A percentile compares a stretch with the other conserved stretches of the same genome.
These are phyloP conservation scores for Caradrina clavipalpis DNA, from an alignment of 2,888 invertebrate genomes.

Conservation along the genomic window DNA sequence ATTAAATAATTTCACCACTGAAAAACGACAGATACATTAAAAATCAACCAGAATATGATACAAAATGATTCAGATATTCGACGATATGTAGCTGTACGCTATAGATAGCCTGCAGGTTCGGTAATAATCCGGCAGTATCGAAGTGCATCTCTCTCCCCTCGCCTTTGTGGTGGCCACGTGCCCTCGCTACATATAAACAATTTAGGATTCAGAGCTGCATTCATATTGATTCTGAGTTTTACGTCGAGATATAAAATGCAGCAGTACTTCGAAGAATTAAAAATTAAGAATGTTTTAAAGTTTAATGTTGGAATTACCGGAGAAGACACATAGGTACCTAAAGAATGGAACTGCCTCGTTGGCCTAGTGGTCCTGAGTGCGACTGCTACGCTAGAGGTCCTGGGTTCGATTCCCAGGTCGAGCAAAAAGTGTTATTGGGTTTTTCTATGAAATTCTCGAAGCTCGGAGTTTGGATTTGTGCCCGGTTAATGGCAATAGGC, in stretches of 20 bases:
- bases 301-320: neutral
- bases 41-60: too few relatives aligned
- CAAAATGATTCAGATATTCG: neutral
- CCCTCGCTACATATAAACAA: conserved; percentile 56
- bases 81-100: neutral
- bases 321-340: neutral
- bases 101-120: conserved; percentile 18
- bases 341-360: too few relatives aligned
- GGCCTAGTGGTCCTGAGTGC: too few relatives aligned
- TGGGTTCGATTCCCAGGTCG: too few relatives aligned
- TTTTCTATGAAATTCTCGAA: too few relatives aligned
- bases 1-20: too few relatives aligned
- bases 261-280: neutral
- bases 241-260: conserved; percentile 15
- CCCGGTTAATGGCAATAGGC: too few relatives aligned
- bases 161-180: conserved; percentile 58
- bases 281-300: neutral
- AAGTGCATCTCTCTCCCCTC: conserved; percentile 49
- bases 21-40: too few relatives aligned
- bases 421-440: too few relatives aligned
- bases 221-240: conserved; percentile 42
- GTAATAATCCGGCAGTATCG: conserved; percentile 50
- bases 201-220: conserved; percentile 43
- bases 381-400: too few relatives aligned
- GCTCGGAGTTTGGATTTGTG: too few relatives aligned